Evolutionary conservation across 2,888 invertebrate species (phyloP).

Genomic region (Nipponacmea schrenckii): DNA sequence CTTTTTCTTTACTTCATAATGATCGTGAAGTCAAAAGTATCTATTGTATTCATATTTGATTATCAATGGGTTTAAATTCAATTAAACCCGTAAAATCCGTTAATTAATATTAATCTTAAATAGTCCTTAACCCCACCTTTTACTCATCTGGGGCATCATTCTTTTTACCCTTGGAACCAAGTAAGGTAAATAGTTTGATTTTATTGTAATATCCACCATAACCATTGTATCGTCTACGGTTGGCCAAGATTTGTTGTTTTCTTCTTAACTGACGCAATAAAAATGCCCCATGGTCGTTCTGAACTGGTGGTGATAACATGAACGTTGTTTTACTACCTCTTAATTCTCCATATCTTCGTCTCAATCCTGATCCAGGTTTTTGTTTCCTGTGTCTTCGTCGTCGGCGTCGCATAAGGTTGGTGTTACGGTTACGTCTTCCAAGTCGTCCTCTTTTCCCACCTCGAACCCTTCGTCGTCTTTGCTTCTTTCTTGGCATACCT

Average conservation of each 20-base stretch:
- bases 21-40: no score
- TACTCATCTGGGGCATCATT: no score
- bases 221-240: not conserved
- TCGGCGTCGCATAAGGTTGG: slow-evolving; percentile 11
- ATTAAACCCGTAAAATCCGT: slow-evolving; percentile 6
- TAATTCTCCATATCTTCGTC: not conserved
- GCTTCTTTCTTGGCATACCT: slow-evolving; percentile 24
- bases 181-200: slow-evolving; percentile 17
- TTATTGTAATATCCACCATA: slow-evolving; percentile 18
- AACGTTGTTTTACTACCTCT: not conserved
- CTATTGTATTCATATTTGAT: not conserved
- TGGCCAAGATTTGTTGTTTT: not conserved
- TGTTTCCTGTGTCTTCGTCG: slow-evolving; percentile 11
- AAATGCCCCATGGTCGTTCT: not conserved
- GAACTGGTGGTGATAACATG: not conserved
- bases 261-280: not conserved
- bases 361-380: not conserved
- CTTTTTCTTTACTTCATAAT: no score
- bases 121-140: not conserved
- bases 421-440: slow-evolving; percentile 30
- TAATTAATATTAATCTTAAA: not conserved
- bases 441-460: slow-evolving; percentile 25
- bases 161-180: not conserved
- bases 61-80: slow-evolving; percentile 3
- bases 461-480: slow-evolving; percentile 35